A percentile compares a stretch with the other conserved stretches of the same genome.
phyloP scores from a whole-genome alignment of 2,113 vertebrate genomes.

The Arenaria interpres region DNA sequence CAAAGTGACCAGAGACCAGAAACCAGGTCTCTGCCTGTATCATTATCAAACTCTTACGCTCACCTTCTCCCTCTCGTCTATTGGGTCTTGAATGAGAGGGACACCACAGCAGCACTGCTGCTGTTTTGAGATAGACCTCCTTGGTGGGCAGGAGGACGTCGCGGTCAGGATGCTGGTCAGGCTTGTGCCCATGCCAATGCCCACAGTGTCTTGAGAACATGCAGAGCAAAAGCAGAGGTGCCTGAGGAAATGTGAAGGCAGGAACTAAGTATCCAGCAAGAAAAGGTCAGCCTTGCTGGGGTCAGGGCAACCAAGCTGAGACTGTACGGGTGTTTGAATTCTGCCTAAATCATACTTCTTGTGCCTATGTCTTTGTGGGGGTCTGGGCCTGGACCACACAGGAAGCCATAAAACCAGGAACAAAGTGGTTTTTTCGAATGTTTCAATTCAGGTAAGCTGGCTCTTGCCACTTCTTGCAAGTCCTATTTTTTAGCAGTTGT shows the following conservation, averaged over 20 bases:
- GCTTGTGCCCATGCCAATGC: neutral
- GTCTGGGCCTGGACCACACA: neutral
- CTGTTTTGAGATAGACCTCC: neutral
- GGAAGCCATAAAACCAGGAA: neutral
- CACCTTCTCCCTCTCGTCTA: neutral
- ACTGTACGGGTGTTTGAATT: neutral
- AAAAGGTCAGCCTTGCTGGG: neutral
- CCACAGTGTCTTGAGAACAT: rapidly evolving
- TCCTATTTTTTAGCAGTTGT: neutral
- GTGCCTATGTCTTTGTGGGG: neutral
- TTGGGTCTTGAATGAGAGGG: neutral
- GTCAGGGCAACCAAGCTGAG: neutral
- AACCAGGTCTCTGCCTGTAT: neutral
- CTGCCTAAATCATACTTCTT: neutral
- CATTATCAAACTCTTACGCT: neutral
- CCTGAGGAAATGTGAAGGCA: neutral
- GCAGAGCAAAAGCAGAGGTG: neutral
- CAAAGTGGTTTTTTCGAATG: rapidly evolving
- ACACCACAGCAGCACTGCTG: rapidly evolving
- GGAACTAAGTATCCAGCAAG: neutral
- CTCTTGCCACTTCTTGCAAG: neutral
- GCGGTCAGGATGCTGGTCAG: neutral
- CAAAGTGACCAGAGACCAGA: neutral
- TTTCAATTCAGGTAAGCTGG: neutral
- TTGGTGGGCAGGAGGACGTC: neutral